Evolutionary conservation across 2,113 vertebrate species (phyloP).

Genomic region (Mohoua ochrocephala): DNA sequence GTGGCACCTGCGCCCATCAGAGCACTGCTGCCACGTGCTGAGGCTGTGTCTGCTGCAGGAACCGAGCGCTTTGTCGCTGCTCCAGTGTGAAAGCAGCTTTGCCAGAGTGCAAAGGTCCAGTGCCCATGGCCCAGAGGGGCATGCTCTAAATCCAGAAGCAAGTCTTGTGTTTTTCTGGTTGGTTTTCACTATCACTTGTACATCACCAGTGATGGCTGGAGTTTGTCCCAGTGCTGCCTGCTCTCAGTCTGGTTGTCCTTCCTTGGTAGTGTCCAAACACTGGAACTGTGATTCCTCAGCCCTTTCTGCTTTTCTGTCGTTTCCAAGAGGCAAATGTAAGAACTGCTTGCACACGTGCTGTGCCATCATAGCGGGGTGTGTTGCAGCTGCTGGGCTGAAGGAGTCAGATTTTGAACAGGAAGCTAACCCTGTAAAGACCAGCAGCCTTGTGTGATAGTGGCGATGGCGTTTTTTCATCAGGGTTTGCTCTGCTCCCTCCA

Average conservation of each 20-base stretch:
- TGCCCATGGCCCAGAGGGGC: not conserved
- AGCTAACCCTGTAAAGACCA: not conserved
- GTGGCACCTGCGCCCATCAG: not conserved
- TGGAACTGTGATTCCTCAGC: not conserved
- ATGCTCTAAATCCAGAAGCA: not conserved
- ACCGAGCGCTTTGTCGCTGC: rapidly evolving
- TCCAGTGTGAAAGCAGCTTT: not conserved
- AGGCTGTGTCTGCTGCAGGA: not conserved
- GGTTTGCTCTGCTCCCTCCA: not conserved
- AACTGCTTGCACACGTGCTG: not conserved
- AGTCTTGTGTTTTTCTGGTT: not conserved
- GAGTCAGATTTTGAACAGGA: not conserved
- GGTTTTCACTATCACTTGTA: not conserved
- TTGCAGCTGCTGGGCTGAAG: not conserved
- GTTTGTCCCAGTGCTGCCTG: not conserved
- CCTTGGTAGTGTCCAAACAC: not conserved
- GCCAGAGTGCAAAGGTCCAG: not conserved
- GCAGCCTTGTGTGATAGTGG: not conserved
- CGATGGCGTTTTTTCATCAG: not conserved
- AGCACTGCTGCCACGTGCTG: not conserved
- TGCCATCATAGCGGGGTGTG: not conserved
- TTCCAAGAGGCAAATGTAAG: not conserved
- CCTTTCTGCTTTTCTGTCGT: not conserved
- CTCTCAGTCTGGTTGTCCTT: not conserved
- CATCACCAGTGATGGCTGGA: not conserved